Conservation (phyloP, 2,113 vertebrate genomes). For the Gulo gulo region DNA sequence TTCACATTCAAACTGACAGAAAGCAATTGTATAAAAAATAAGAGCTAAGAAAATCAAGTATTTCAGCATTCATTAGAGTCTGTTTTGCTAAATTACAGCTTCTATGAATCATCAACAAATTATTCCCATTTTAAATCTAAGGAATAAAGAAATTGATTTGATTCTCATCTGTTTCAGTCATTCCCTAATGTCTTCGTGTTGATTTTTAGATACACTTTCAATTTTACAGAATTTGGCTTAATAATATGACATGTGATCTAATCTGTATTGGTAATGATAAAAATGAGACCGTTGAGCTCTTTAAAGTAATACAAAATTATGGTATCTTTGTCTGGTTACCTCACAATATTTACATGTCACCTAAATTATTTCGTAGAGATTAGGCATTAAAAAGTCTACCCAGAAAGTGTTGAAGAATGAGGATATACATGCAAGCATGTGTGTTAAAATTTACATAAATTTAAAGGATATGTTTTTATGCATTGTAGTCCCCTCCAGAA, state of each 20-base stretch:
- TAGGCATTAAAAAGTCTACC: constrained; percentile 17
- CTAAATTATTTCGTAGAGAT: constrained; percentile 40
- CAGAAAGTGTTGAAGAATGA: constrained; percentile 14
- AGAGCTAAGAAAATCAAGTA: constrained; percentile 46
- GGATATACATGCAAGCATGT: background rate
- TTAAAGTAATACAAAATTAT: constrained; percentile 48
- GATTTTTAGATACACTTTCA: constrained; percentile 59
- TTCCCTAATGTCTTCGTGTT: constrained; percentile 36
- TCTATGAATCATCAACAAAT: constrained; percentile 38
- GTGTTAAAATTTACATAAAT: constrained; percentile 51
- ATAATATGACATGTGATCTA: background rate
- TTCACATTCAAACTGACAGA: background rate
- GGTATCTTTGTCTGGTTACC: background rate
- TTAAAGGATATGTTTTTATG: constrained; percentile 44
- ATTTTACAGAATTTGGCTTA: constrained; percentile 46
- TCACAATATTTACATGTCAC: background rate
- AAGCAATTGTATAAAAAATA: constrained; percentile 35
- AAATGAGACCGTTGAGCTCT: background rate
- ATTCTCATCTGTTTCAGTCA: constrained; percentile 33
- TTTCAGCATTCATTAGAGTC: constrained; percentile 4
- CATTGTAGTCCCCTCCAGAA: constrained; percentile 31
- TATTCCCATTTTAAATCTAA: constrained; percentile 45
- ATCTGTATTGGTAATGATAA: background rate
- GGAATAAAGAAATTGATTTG: constrained; percentile 52
- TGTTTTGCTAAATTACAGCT: constrained; percentile 38